These are phyloP conservation scores for Euthynnus affinis DNA, from an alignment of 2,797 vertebrate species.

Conservation along the genomic window DNA sequence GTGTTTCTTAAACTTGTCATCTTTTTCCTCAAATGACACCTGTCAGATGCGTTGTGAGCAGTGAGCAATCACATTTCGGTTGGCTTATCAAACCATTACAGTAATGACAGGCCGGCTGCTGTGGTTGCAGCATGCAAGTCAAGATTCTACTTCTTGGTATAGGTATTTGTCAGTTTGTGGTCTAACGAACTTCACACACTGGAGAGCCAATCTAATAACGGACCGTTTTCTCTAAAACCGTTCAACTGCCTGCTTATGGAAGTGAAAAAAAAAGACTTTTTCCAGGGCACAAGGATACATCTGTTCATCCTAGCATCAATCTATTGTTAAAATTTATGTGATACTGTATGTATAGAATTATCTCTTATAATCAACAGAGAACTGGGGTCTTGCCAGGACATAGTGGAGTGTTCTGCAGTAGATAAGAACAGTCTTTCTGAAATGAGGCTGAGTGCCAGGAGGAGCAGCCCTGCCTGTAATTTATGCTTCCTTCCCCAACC, in stretches of 20 bases:
- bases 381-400: slow-evolving; percentile 3
- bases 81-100: slow-evolving; percentile 84
- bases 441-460: slow-evolving; percentile 69
- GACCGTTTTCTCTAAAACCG: slow-evolving; percentile 10
- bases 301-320: neutral
- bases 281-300: neutral
- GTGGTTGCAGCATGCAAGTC: slow-evolving; percentile 78
- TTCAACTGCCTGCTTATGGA: neutral
- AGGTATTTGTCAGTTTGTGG: slow-evolving; percentile 82
- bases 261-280: neutral
- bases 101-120: slow-evolving; percentile 71
- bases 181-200: slow-evolving; percentile 76
- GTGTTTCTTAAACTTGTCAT: slow-evolving; percentile 40
- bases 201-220: slow-evolving; percentile 62
- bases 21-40: slow-evolving; percentile 62
- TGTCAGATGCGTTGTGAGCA: slow-evolving; percentile 66
- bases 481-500: slow-evolving; percentile 81
- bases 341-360: neutral
- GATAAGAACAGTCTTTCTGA: slow-evolving; percentile 74
- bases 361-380: slow-evolving; percentile 14
- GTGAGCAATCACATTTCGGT: slow-evolving; percentile 72
- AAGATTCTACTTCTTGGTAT: slow-evolving; percentile 75
- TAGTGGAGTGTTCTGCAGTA: slow-evolving; percentile 49
- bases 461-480: slow-evolving; percentile 70
- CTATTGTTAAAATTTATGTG: slow-evolving; percentile 6